Evolutionary conservation across 1,140 invertebrate species (phyloP), one percentile per base, ranked within the genome.

Genomic region (Adoxophyes honmai): DNA sequence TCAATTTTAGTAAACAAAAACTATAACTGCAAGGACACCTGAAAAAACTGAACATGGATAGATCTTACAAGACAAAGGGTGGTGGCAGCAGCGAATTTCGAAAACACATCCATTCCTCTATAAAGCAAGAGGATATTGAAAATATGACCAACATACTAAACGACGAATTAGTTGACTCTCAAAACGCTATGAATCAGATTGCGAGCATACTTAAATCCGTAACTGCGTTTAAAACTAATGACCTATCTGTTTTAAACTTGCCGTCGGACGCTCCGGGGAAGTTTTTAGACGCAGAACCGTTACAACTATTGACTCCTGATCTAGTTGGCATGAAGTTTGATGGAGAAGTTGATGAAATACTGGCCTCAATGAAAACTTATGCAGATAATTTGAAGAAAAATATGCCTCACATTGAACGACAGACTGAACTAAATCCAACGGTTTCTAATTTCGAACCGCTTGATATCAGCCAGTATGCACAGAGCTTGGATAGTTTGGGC

Each of bases 101-200:
- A 48, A 18, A 16, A 28, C 42, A 48, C 11, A 16, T 48, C 28
- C 42, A 18, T 18, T 21, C 42, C 8, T 48, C 42, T 5, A 48
- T 78, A 18, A 76, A 81, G 59, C 44, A 81, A 11, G 68, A 83
- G 51, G 73, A 75, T 18, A 59, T 87, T 21, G 74, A 84, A 56
- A 75, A 70, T 67, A 79, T 86, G 59, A 84, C 84, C 3, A 59
- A 72, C n/a, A 64, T 75, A 48, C 68, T 88, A 34, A 75, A 80
- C 42, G 66, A 71, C 57, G 81, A 86, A 57, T 62, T 88, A 14
- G 69, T 70, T 15, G 80, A 83, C 34, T 88, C 84, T 2, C 78
- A 86, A 60, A 66, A 60, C 15, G 62, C 81, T 34, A 78, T 88
- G 76, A 64, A 57, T 14, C 71, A 88, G 54, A 83, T 88, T 14